These are phyloP conservation scores for Scaptomyza parva DNA, from an alignment of 2,888 invertebrate species.

Conservation along the genomic window DNA sequence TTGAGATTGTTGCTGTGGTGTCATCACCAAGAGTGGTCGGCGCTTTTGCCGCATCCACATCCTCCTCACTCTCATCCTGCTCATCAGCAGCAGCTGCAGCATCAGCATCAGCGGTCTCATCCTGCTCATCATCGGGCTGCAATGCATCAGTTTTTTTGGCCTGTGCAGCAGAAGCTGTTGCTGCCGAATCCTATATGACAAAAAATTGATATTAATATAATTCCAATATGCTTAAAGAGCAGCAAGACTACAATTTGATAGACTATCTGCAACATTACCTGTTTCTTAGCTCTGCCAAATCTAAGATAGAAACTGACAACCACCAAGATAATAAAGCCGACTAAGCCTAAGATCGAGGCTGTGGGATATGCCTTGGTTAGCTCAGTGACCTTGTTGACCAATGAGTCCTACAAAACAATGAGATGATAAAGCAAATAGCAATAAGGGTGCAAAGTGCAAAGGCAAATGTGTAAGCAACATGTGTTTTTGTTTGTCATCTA, in stretches of 20 bases:
- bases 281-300: constrained; percentile 74
- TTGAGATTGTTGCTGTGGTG: constrained; percentile 52
- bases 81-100: constrained; percentile 46
- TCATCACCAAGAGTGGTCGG: constrained; percentile 42
- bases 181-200: constrained; percentile 83
- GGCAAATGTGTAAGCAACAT: constrained; percentile 19
- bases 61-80: constrained; percentile 59
- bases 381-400: constrained; percentile 90
- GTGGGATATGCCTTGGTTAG: constrained; percentile 94
- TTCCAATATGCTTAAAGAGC: not conserved
- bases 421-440: constrained; percentile 53
- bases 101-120: constrained; percentile 43
- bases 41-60: constrained; percentile 42
- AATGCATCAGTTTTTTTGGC: constrained; percentile 91
- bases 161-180: constrained; percentile 85
- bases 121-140: constrained; percentile 86
- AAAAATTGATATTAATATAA: constrained; percentile 4
- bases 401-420: constrained; percentile 89
- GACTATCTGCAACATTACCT: constrained; percentile 85
- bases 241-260: constrained; percentile 1
- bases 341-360: constrained; percentile 94
- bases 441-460: constrained; percentile 60
- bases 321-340: constrained; percentile 92
- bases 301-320: constrained; percentile 86
- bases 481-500: too few species aligned